Base-by-base conservation (phyloP, 2,113 vertebrate genomes). In the Calonectris borealis region DNA sequence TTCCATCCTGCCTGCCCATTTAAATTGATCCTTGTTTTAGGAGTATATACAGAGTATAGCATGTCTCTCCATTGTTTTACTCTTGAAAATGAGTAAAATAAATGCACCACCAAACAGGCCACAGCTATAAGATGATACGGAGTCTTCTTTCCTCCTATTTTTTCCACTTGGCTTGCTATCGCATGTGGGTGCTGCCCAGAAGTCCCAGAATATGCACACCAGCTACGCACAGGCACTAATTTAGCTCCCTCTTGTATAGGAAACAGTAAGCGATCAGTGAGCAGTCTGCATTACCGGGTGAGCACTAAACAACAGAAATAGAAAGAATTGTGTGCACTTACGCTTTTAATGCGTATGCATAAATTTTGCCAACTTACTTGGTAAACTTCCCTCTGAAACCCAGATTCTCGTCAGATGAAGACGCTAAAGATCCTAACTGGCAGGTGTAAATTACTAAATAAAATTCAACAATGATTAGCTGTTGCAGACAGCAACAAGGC, bases 401-500 rank as follows among this genome's bases (percentile, higher is more conserved):
- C 69, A 83, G 71, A 68, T 77, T 54, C 38, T 83, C 57, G 65
- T 83, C 62, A 70, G 49, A 51, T 66, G 42, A 83, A 40, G 62
- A 85, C 46, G 64, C 18, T 44, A 22, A 52, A 52, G 54, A 86
- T 73, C 22, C 40, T 68, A 88, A 96, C 7, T 40, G 48, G 65
- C 62, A 88, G 83, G 83, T 84, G 61, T 61, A 49, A 93, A 68
- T 82, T 68, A 36, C 72, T 70, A 73, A 71, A 78, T 24, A 77
- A 44, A 90, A 76, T 69, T 60, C 73, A 76, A 0, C 78, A 94
- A 87, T 18, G n/a, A 95, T 72, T 46, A 75, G 88, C 62, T 88
- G 78, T 27, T 84, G 85, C 90, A 82, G 64, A 90, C 31, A 81
- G 76, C 76, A 90, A 49, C 29, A 60, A 65, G 76, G 76, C 79